Evolutionary conservation across 2,888 invertebrate species (phyloP).

Genomic region (Agonum fuliginosum): DNA sequence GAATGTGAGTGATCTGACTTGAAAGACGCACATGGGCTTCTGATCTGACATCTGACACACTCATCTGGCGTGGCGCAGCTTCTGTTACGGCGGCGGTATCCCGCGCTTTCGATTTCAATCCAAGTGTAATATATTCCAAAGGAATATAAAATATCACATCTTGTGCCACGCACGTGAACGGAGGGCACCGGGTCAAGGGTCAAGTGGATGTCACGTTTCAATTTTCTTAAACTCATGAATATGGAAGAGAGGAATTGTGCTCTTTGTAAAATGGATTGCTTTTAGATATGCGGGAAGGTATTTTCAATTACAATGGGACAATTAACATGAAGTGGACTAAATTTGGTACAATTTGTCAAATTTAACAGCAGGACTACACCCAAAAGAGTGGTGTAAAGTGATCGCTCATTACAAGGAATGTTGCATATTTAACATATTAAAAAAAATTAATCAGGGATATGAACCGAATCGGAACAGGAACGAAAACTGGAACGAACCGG

Average conservation of each 20-base stretch:
- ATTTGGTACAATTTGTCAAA: too few species aligned
- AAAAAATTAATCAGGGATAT: too few species aligned
- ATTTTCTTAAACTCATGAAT: constrained; percentile 1
- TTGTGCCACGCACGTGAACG: neutral
- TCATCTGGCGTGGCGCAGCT: constrained; percentile 15
- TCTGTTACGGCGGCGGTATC: constrained; percentile 35
- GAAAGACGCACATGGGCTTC: neutral
- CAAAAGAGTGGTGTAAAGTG: too few species aligned
- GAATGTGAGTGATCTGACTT: constrained; percentile 38
- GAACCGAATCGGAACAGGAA: too few species aligned
- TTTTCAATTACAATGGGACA: too few species aligned
- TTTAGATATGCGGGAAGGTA: too few species aligned
- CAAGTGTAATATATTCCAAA: constrained; percentile 38
- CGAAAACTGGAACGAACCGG: too few species aligned
- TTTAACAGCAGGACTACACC: too few species aligned
- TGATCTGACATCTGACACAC: constrained; percentile 37
- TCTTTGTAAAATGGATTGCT: too few species aligned
- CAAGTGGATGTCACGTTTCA: neutral
- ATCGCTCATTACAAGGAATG: too few species aligned
- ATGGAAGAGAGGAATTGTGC: neutral
- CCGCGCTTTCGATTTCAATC: constrained; percentile 25
- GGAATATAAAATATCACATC: constrained; percentile 28
- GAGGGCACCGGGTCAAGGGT: neutral
- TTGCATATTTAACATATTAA: too few species aligned
- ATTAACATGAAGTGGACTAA: too few species aligned